Evolutionary conservation across 2,797 vertebrate species (phyloP).

Genomic region (Setipinna tenuifilis): DNA sequence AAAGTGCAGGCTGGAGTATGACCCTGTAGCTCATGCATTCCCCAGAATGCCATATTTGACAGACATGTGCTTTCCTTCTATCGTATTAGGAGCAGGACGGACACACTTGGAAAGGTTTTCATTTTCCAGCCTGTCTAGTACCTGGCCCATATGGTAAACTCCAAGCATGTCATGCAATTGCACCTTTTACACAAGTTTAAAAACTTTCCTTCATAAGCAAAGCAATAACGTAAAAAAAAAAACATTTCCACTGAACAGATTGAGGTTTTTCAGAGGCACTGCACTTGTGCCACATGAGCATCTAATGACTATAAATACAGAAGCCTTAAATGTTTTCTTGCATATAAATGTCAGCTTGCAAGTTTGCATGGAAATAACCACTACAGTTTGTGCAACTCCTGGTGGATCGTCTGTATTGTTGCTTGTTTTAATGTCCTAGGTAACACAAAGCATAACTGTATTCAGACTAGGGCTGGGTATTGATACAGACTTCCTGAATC

Average conservation of each 20-base stretch:
- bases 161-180: neutral
- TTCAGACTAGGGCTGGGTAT: too few species aligned
- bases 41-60: neutral
- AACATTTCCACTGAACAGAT: neutral
- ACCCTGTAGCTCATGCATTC: neutral
- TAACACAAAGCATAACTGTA: neutral
- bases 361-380: neutral
- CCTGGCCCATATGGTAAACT: neutral
- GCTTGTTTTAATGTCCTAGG: neutral
- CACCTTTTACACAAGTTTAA: neutral
- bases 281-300: constrained; percentile 5
- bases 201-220: neutral
- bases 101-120: neutral
- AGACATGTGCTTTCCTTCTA: neutral
- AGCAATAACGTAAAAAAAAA: neutral
- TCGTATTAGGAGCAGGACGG: neutral
- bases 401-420: neutral
- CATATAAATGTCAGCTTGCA: neutral
- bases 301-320: too few species aligned
- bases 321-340: neutral
- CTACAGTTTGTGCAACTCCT: neutral
- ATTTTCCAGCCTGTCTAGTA: neutral
- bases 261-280: neutral
- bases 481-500: too few species aligned
- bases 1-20: neutral